Evolutionary conservation across 1,140 invertebrate species (phyloP), one percentile per base, ranked within the genome.

Genomic region (Tachypleus tridentatus): DNA sequence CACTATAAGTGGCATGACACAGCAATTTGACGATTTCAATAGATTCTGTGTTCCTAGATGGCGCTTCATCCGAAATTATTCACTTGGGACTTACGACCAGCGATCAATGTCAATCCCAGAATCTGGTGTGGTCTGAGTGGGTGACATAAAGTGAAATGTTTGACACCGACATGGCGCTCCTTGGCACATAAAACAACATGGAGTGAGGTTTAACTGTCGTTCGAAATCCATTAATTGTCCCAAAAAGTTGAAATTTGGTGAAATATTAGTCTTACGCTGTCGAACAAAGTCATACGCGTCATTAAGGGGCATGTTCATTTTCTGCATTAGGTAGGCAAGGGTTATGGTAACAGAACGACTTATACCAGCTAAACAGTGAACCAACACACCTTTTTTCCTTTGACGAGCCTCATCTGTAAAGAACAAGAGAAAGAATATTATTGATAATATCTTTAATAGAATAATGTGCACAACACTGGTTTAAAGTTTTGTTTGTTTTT

Each of bases 161-260:
- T 29, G 29, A 29, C 29, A 29, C 29, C 29, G 29, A 29, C 29
- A 29, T 29, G 29, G 29, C 29, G 29, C 29, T 29, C 29, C 29
- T 29, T 29, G 29, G 29, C 29, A 29, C 29, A 29, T 29, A 29
- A 29, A 29, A 29, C 62, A 49, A 9, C 52, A 56, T 9, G 65
- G 65, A 11, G 57, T 59, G 29, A 67, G 50, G 54, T 62, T 61
- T 11, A 67, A 58, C 50, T 11, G 75, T 11, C 83, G 80, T 78
- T 97, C 92, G 77, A 93, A 96, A 72, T 88, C 89, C 74, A 91
- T 83, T 70, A 98, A 80, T 76, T 97, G 93, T 52, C 93, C 86
- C 93, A 98, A 95, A 76, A 98, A 97, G 79, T 96, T 91, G 78
- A 98, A 97, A 80, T 98, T 98, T 1, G 93, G 93, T 60, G 91